A percentile compares a stretch with the other conserved stretches of the same genome.
These are phyloP conservation scores for Drosophila rufa DNA, from an alignment of 1,140 invertebrate genomes.

Conservation along the genomic window DNA sequence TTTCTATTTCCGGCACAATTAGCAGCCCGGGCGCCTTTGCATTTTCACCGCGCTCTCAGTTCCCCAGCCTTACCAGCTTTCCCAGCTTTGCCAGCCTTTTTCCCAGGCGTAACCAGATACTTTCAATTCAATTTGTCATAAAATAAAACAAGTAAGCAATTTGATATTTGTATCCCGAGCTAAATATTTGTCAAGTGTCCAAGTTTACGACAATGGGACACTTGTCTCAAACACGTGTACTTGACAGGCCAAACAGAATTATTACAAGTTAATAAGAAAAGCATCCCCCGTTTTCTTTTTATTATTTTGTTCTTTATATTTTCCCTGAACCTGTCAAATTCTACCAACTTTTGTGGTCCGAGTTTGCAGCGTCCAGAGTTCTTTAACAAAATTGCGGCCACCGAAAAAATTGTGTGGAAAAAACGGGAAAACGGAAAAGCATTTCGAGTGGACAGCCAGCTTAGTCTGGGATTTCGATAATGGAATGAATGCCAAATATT, in stretches of 20 bases:
- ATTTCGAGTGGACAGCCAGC: conserved; percentile 49
- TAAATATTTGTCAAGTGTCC: conserved; percentile 67
- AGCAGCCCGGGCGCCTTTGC: conserved; percentile 35
- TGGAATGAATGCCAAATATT: conserved; percentile 82
- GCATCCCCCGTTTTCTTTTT: conserved; percentile 7
- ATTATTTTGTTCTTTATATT: not conserved
- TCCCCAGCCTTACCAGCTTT: not conserved
- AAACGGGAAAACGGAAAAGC: conserved; percentile 21
- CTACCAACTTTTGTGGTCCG: conserved; percentile 37
- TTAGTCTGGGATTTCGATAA: conserved; percentile 83
- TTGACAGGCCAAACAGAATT: conserved; percentile 75
- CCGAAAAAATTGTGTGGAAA: conserved; percentile 28
- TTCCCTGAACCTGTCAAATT: conserved; percentile 48
- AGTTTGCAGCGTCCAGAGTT: conserved; percentile 51
- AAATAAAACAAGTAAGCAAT: conserved; percentile 7
- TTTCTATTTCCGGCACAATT: conserved; percentile 79
- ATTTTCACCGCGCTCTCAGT: not conserved
- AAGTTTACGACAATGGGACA: conserved; percentile 61
- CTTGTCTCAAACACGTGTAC: conserved; percentile 80
- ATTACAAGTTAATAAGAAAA: conserved; percentile 39
- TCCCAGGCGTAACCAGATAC: conserved; percentile 79
- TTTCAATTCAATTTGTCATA: conserved; percentile 76
- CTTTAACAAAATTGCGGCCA: conserved; percentile 45
- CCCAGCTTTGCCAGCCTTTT: conserved; percentile 21
- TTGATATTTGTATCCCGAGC: conserved; percentile 28